Conservation (phyloP, 2,797 vertebrate species). For the Phoebastria nigripes region DNA sequence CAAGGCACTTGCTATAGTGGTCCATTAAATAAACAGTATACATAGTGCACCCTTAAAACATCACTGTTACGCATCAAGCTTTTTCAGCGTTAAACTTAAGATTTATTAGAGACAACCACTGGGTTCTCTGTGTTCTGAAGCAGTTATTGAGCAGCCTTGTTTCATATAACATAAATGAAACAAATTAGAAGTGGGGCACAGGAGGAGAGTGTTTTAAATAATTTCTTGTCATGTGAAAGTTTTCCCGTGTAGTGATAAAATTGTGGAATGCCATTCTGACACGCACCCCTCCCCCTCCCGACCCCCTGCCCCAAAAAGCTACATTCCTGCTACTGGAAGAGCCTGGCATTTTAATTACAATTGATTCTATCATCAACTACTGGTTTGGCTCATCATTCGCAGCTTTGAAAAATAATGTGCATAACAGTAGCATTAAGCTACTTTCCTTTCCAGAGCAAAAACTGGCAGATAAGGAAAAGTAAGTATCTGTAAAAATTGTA, state of each 20-base stretch:
- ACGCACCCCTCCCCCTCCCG: not conserved
- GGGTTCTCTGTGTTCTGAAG: conserved; percentile 1
- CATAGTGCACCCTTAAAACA: not conserved
- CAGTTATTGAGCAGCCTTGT: conserved; percentile 7
- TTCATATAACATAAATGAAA: not conserved
- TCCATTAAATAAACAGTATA: not conserved
- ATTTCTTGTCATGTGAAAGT: not conserved
- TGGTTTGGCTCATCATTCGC: conserved; percentile 41
- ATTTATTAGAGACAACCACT: not conserved
- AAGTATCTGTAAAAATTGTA: not conserved
- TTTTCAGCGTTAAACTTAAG: not conserved
- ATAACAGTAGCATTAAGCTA: conserved; percentile 37
- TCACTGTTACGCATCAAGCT: not conserved
- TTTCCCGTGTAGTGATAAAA: not conserved
- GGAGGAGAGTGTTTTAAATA: not conserved
- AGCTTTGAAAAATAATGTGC: conserved; percentile 53
- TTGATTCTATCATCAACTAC: conserved; percentile 23
- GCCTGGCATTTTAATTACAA: conserved; percentile 19
- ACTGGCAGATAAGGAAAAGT: not conserved
- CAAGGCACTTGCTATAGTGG: conserved; percentile 65
- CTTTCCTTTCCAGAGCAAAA: conserved; percentile 39
- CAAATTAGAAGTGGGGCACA: not conserved
- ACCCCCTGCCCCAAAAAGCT: conserved; percentile 38
- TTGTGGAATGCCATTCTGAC: not conserved
- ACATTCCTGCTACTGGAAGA: conserved; percentile 52